Evolutionary conservation across 2,888 invertebrate species (phyloP).

Genomic region (Harpalus rubripes): DNA sequence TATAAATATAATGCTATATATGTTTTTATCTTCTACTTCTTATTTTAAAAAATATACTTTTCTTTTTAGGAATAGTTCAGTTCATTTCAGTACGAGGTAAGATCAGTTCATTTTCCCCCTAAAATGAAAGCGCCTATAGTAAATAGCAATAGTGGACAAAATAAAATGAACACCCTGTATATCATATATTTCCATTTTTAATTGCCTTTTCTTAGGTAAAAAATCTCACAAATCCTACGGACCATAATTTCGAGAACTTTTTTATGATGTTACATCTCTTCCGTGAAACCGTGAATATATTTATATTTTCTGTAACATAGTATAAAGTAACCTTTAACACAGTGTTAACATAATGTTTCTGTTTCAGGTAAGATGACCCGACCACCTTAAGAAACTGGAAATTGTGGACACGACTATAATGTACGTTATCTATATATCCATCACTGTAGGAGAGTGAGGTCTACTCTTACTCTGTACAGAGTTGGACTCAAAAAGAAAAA

Average conservation of each 20-base stretch:
- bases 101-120: too few species aligned
- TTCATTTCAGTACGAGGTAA: too few species aligned
- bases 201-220: slow-evolving; percentile 20
- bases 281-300: not conserved
- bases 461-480: not conserved
- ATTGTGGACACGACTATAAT: not conserved
- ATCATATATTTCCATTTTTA: slow-evolving; percentile 32
- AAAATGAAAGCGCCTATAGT: too few species aligned
- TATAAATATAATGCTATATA: too few species aligned
- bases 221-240: not conserved
- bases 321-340: not conserved
- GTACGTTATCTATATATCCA: not conserved
- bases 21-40: too few species aligned
- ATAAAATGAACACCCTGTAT: too few species aligned
- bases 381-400: not conserved
- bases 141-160: too few species aligned
- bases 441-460: not conserved
- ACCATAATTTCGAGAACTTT: not conserved
- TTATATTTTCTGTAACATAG: not conserved
- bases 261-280: not conserved
- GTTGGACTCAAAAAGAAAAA: not conserved
- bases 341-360: slow-evolving; percentile 1
- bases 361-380: not conserved
- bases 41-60: too few species aligned
- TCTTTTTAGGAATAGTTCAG: too few species aligned